Percentiles rank a stretch among this genome's conserved stretches.
Evolutionary conservation across 2,113 vertebrate species (phyloP).

Genomic region (Vicugna pacos): DNA sequence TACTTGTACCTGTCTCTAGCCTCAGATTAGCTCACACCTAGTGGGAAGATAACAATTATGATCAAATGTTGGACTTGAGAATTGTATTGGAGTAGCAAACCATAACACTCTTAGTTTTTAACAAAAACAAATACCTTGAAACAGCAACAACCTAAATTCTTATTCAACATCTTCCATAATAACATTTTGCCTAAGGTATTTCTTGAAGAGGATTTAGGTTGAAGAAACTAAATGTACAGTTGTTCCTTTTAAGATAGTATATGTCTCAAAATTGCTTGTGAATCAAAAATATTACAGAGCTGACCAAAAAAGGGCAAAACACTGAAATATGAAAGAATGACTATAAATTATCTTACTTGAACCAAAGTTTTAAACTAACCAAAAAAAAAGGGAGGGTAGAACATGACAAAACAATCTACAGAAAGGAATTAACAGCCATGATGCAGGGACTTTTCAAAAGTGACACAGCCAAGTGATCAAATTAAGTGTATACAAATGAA

Average conservation of each 20-base stretch:
- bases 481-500: not conserved
- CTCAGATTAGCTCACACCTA: not conserved
- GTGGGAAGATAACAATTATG: not conserved
- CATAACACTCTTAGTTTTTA: not conserved
- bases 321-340: not conserved
- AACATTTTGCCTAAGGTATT: conserved; percentile 27
- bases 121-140: conserved; percentile 11
- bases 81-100: not conserved
- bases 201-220: not conserved
- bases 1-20: not conserved
- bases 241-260: not conserved
- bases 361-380: not conserved
- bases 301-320: not conserved
- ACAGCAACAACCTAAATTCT: not conserved
- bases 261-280: not conserved
- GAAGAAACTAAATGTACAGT: not conserved
- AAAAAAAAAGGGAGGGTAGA: conserved; percentile 7
- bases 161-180: not conserved
- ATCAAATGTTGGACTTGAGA: not conserved
- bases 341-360: not conserved
- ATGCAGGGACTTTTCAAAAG: conserved; percentile 11
- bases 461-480: not conserved
- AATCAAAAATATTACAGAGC: conserved; percentile 26
- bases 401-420: not conserved
- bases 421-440: not conserved